Evolutionary conservation across 1,140 invertebrate species (phyloP), one percentile per base, ranked within the genome.

Genomic region (Lepidurus packardi): DNA sequence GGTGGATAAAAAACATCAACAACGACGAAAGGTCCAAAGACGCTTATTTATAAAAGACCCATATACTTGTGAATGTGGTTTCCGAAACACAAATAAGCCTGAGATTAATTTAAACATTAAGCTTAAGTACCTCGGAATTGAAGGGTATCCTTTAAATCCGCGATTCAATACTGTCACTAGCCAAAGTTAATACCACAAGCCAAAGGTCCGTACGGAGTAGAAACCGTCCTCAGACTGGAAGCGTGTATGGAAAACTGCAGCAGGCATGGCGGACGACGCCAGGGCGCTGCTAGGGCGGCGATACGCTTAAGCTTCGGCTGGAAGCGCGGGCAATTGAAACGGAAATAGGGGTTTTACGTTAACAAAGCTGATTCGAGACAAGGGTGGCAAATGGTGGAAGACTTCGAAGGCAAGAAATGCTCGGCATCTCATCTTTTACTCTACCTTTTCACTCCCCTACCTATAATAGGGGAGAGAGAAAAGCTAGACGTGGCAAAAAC

Each of bases 301-400:
- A 65, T 65, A 21, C 21, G 53, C 53, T 9, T 65, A 65, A 34
- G 21, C 53, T 65, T 11, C 8, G 21, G 53, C 53, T 2, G 53
- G 13, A 65, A 65, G 53, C 53, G 53, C 53, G 53, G 53, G 53
- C 53, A 65, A 65, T 65, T 65, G 53, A 65, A 65, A 65, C 53
- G 53, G 9, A 65, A 65, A 65, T 65, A 21, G 53, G 53, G 8
- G 53, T 21, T 65, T 65, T 13, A 21, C 16, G 6, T 16, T n/a
- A 65, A 13, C 16, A 65, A 65, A 65, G 53, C 53, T n/a, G 21
- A 4, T 5, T 21, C 53, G 53, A 65, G 53, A 65, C 53, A 16
- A 65, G 9, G 53, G 53, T 65, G 53, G 53, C 53, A 65, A 65
- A 65, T 16, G 53, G 7, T 65, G 53, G 53, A 21, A 65, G 21